A percentile compares a stretch with the other conserved stretches of the same genome.
Evolutionary conservation across 2,797 vertebrate genomes (phyloP).

Genomic region (Hydrolagus colliei): DNA sequence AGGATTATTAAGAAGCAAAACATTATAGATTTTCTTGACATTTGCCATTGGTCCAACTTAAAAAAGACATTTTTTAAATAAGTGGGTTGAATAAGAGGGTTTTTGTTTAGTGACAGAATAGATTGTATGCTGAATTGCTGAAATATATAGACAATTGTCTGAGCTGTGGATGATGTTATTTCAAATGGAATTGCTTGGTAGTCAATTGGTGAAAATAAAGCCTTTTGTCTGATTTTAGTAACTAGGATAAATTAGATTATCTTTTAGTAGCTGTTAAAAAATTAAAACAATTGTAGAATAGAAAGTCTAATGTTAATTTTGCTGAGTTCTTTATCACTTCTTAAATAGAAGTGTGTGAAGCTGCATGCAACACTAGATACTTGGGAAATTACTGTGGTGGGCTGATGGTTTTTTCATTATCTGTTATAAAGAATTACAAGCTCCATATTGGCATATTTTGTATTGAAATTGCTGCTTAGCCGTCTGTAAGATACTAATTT

Average conservation of each 20-base stretch:
- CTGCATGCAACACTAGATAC: neutral
- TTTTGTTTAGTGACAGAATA: conserved; percentile 18
- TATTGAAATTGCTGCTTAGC: conserved; percentile 24
- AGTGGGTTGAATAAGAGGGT: neutral
- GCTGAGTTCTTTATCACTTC: conserved; percentile 1
- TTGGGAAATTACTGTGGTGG: conserved; percentile 12
- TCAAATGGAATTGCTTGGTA: conserved; percentile 18
- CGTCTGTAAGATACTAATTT: conserved; percentile 27
- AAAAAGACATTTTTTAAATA: neutral
- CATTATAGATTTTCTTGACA: neutral
- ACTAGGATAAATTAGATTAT: conserved; percentile 26
- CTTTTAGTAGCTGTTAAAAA: conserved; percentile 3
- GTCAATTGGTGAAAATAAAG: neutral
- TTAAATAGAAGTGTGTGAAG: conserved; percentile 14
- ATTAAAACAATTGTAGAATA: neutral
- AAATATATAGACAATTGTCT: conserved; percentile 21
- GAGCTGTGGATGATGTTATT: conserved; percentile 19
- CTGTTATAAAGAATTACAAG: conserved; percentile 21
- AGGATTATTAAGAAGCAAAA: neutral
- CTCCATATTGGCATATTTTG: conserved; percentile 8
- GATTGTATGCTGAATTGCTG: conserved; percentile 5
- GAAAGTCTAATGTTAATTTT: neutral
- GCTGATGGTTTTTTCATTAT: conserved; percentile 28
- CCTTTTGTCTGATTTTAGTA: conserved; percentile 14
- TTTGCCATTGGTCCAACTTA: neutral